Evolutionary conservation across 2,113 vertebrate genomes (phyloP).

Genomic region (Xyrauchen texanus): DNA sequence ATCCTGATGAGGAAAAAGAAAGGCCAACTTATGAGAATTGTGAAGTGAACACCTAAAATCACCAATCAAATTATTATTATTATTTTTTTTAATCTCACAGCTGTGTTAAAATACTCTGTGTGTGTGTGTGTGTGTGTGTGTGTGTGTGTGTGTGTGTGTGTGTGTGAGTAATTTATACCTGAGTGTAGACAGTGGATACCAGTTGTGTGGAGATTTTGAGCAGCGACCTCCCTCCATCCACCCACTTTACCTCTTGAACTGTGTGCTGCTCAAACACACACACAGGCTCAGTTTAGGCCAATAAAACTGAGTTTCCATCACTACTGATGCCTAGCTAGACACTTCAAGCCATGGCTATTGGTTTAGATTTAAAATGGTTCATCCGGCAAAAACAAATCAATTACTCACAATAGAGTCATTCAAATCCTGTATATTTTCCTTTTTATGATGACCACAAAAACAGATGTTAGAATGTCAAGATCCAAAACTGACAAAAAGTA

Average conservation of each 20-base stretch:
- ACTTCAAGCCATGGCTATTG: too few relatives aligned
- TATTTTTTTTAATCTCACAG: background rate
- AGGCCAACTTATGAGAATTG: too few relatives aligned
- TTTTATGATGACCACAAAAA: too few relatives aligned
- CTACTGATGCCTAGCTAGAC: too few relatives aligned
- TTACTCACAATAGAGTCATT: too few relatives aligned
- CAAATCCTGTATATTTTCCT: too few relatives aligned
- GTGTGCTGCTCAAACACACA: conserved; percentile 79
- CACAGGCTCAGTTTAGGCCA: background rate
- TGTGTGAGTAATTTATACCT: conserved; percentile 72
- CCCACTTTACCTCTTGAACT: conserved; percentile 94
- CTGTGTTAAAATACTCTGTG: background rate
- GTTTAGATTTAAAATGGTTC: too few relatives aligned
- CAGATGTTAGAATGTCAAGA: too few relatives aligned
- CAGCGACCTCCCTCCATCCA: conserved; percentile 92
- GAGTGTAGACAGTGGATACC: conserved; percentile 95
- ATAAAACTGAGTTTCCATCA: background rate
- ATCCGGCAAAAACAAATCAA: too few relatives aligned
- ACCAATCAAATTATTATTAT: too few relatives aligned
- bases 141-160: background rate
- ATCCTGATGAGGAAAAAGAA: conserved; percentile 74
- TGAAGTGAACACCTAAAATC: too few relatives aligned
- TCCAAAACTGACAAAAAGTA: too few relatives aligned
- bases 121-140: background rate
- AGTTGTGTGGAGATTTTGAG: conserved; percentile 91